Evolutionary conservation across 2,797 vertebrate genomes (phyloP).

Genomic region (Lacerta bilineata): DNA sequence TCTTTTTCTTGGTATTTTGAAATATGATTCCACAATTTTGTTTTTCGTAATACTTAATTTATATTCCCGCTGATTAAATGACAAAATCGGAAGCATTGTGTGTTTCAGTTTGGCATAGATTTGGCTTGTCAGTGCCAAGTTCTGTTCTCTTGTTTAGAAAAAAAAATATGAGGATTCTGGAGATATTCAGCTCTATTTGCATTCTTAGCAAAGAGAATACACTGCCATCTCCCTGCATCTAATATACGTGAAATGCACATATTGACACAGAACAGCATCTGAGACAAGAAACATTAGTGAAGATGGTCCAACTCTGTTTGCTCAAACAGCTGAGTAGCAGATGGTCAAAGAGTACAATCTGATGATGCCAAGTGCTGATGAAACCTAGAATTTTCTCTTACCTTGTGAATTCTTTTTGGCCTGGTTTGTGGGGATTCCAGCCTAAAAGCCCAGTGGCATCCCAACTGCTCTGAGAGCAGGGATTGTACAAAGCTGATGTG

Average conservation of each 20-base stretch:
- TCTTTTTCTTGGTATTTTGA: slow-evolving; percentile 5
- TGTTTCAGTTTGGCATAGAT: not conserved
- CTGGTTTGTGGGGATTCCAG: not conserved
- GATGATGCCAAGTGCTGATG: slow-evolving; percentile 11
- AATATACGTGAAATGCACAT: not conserved
- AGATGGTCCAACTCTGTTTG: slow-evolving; percentile 3
- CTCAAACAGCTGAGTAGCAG: slow-evolving; percentile 2
- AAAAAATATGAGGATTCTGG: not conserved
- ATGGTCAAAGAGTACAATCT: slow-evolving; percentile 1
- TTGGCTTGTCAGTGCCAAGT: not conserved
- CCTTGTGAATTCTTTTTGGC: slow-evolving; percentile 7
- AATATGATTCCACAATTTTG: slow-evolving; percentile 9
- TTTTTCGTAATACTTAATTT: not conserved
- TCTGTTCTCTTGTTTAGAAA: not conserved
- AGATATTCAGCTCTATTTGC: not conserved
- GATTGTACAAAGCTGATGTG: not conserved
- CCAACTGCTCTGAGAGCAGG: not conserved
- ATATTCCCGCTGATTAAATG: not conserved
- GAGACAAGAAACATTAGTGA: slow-evolving; percentile 17
- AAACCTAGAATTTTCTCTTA: slow-evolving; percentile 4
- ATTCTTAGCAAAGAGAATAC: not conserved
- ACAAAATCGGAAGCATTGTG: slow-evolving; percentile 5
- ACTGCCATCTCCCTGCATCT: slow-evolving; percentile 18
- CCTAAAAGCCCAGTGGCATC: slow-evolving; percentile 2
- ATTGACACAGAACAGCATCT: not conserved